A percentile compares a stretch with the other conserved stretches of the same genome.
Evolutionary conservation across 2,797 vertebrate species (phyloP).

Genomic region (Odontamblyopus rebecca): DNA sequence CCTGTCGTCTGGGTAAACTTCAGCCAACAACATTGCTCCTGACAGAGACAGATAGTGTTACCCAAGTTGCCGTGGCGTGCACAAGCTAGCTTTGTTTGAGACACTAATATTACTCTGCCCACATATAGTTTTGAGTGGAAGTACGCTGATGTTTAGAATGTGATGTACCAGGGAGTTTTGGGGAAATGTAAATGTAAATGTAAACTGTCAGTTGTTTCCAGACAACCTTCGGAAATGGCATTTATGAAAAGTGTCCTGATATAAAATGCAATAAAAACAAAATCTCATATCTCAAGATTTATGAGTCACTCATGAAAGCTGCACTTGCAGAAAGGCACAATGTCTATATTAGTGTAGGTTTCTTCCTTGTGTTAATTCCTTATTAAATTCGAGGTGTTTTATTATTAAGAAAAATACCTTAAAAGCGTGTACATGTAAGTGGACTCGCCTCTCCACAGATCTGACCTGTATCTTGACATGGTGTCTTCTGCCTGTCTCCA

Average conservation of each 20-base stretch:
- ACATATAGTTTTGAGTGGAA: background rate
- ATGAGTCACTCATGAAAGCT: background rate
- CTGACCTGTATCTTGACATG: too few species aligned
- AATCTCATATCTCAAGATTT: background rate
- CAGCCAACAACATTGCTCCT: conserved; percentile 68
- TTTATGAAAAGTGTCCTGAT: background rate
- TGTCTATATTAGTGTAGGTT: background rate
- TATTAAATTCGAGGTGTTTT: too few species aligned
- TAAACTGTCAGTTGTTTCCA: background rate
- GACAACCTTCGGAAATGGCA: background rate
- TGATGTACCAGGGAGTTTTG: background rate
- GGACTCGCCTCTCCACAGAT: too few species aligned
- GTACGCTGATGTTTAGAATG: background rate
- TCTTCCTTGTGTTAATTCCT: too few species aligned
- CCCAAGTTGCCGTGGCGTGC: conserved; percentile 35
- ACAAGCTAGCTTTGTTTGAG: conserved; percentile 55
- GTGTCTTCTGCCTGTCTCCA: too few species aligned
- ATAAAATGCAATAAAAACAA: background rate
- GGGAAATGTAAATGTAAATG: background rate
- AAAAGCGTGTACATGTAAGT: too few species aligned
- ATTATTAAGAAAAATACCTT: too few species aligned
- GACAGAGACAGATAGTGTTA: conserved; percentile 66
- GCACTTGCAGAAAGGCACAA: background rate
- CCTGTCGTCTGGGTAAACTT: conserved; percentile 61
- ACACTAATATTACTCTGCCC: background rate